Evolutionary conservation across 2,797 vertebrate species (phyloP).

Genomic region (Gobionotothen gibberifrons): DNA sequence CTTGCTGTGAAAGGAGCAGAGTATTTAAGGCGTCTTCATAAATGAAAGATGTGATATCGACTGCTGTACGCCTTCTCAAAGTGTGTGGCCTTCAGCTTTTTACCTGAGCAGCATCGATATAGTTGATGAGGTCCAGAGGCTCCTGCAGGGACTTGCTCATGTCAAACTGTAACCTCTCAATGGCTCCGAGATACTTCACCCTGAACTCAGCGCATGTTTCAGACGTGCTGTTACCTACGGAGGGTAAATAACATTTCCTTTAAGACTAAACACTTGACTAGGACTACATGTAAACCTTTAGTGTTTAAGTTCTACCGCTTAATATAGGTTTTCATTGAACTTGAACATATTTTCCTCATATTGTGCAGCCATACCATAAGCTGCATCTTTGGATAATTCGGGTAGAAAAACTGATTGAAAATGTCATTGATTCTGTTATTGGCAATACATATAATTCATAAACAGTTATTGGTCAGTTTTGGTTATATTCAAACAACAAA

Average conservation of each 20-base stretch:
- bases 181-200: slow-evolving; percentile 94
- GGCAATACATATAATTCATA: slow-evolving; percentile 42
- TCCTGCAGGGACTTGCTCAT: slow-evolving; percentile 92
- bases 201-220: slow-evolving; percentile 94
- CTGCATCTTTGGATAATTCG: too few species aligned
- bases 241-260: slow-evolving; percentile 1
- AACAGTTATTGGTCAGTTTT: slow-evolving; percentile 41
- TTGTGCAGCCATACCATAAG: too few species aligned
- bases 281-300: too few species aligned
- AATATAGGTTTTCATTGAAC: too few species aligned
- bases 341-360: too few species aligned
- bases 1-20: slow-evolving; percentile 87
- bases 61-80: not conserved
- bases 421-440: slow-evolving; percentile 41
- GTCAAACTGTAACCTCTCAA: slow-evolving; percentile 90
- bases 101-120: slow-evolving; percentile 97
- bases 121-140: slow-evolving; percentile 95
- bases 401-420: slow-evolving; percentile 52
- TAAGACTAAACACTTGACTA: too few species aligned
- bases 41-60: not conserved
- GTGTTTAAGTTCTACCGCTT: too few species aligned
- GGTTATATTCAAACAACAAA: slow-evolving; percentile 41
- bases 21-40: not conserved
- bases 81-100: not conserved
- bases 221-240: slow-evolving; percentile 88